phyloP scores from a whole-genome alignment of 1,140 invertebrate genomes.

The Neodiprion pinetum region DNA sequence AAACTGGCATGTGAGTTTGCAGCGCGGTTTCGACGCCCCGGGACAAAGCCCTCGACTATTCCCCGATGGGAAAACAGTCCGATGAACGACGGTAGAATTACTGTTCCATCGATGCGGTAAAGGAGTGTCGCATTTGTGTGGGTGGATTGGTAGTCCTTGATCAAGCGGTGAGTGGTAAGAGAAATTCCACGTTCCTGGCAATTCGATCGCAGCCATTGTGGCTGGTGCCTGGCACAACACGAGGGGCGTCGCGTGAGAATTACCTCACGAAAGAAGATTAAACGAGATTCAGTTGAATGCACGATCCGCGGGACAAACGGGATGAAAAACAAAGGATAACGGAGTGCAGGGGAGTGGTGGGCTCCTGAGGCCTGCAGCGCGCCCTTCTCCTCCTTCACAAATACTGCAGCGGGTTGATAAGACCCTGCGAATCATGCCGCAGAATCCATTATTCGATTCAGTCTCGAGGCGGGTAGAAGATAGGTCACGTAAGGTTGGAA shows the following conservation, averaged over 20 bases:
- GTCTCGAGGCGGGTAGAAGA: slow-evolving; percentile 25
- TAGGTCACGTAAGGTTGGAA: slow-evolving; percentile 45
- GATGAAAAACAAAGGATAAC: slow-evolving; percentile 19
- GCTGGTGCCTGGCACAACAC: no score
- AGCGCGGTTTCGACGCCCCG: neutral
- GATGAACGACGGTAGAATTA: no score
- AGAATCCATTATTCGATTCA: slow-evolving; percentile 51
- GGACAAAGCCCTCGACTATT: neutral
- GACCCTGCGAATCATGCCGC: slow-evolving; percentile 38
- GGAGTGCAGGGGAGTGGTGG: slow-evolving; percentile 25
- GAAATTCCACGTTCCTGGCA: no score
- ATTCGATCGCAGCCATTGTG: no score
- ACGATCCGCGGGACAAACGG: slow-evolving; percentile 25
- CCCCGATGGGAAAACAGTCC: no score
- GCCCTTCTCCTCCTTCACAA: slow-evolving; percentile 38
- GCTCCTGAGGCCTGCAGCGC: slow-evolving; percentile 39
- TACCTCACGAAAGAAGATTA: no score
- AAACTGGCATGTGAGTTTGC: neutral
- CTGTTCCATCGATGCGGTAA: no score
- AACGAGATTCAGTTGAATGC: neutral
- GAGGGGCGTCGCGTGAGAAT: no score
- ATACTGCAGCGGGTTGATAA: slow-evolving; percentile 48
- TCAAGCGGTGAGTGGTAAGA: no score
- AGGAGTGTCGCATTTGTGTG: no score
- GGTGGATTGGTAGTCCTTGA: no score